A percentile compares a stretch with the other conserved stretches of the same genome.
These are phyloP conservation scores for Galbula dea DNA, from an alignment of 2,113 vertebrate species.

Conservation along the genomic window DNA sequence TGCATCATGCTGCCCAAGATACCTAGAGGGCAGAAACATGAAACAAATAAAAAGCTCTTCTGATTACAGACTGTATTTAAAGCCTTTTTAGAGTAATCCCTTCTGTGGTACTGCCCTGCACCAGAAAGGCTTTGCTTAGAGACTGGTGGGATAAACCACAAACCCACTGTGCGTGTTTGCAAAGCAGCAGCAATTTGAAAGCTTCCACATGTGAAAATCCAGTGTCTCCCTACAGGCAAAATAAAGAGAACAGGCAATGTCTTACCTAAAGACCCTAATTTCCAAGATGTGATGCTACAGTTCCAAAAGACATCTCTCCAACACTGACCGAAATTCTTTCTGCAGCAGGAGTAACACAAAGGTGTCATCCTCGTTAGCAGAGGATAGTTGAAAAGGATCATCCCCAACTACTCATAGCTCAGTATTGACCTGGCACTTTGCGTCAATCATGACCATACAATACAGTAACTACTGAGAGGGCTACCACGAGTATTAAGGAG, in stretches of 20 bases:
- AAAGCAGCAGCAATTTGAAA: conserved; percentile 44
- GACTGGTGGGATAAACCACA: conserved; percentile 56
- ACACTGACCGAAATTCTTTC: neutral
- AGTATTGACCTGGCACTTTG: neutral
- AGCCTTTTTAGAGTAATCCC: conserved; percentile 61
- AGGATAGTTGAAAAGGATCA: neutral
- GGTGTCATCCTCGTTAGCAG: neutral
- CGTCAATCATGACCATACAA: neutral
- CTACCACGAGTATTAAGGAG: neutral
- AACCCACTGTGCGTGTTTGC: neutral
- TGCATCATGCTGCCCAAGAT: conserved; percentile 14
- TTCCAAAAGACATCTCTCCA: neutral
- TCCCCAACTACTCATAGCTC: neutral
- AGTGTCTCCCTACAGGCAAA: neutral
- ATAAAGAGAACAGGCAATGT: neutral
- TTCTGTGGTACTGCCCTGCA: conserved; percentile 53
- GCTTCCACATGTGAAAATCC: conserved; percentile 27
- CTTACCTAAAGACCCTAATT: neutral
- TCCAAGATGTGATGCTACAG: neutral
- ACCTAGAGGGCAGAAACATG: conserved; percentile 61
- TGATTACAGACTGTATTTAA: conserved; percentile 65
- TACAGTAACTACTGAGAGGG: neutral
- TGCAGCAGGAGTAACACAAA: fast-evolving
- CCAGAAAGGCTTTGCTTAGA: conserved; percentile 57
- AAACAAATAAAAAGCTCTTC: conserved; percentile 67